Evolutionary conservation across 2,888 invertebrate genomes (phyloP).

Genomic region (Meandrusa payeni): DNA sequence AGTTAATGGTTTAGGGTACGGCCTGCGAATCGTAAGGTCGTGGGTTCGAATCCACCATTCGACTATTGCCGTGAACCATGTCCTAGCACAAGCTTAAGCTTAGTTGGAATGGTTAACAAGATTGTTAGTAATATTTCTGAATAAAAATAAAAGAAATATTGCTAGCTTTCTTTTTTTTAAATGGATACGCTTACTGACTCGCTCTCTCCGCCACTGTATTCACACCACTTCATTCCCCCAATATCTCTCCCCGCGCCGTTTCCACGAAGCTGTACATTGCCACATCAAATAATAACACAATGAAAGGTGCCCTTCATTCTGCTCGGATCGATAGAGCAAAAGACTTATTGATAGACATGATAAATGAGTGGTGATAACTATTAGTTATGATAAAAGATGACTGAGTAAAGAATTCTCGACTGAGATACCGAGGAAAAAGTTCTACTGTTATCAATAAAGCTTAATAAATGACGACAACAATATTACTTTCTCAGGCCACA

Average conservation of each 20-base stretch:
- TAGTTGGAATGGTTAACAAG: too few species aligned
- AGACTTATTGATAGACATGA: constrained; percentile 49
- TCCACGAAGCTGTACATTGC: constrained; percentile 51
- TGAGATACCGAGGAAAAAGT: background rate
- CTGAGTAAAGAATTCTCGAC: background rate
- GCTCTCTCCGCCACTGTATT: constrained; percentile 26
- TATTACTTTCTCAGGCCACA: too few species aligned
- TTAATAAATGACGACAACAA: too few species aligned
- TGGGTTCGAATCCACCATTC: too few species aligned
- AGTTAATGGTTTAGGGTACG: too few species aligned
- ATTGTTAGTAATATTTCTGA: too few species aligned
- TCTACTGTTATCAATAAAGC: constrained; percentile 1
- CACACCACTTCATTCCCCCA: constrained; percentile 33
- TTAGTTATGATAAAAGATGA: constrained; percentile 18
- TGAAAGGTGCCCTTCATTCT: constrained; percentile 39
- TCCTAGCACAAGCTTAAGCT: too few species aligned
- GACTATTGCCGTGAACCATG: too few species aligned
- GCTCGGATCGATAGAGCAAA: constrained; percentile 38
- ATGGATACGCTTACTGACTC: too few species aligned
- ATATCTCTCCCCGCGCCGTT: constrained; percentile 36
- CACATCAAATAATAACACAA: constrained; percentile 63
- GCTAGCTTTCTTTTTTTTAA: too few species aligned
- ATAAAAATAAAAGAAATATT: too few species aligned
- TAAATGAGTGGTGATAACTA: constrained; percentile 29
- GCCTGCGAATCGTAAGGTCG: too few species aligned